Base-by-base conservation (phyloP, 1,140 invertebrate species). In the Drosophila sturtevanti region DNA sequence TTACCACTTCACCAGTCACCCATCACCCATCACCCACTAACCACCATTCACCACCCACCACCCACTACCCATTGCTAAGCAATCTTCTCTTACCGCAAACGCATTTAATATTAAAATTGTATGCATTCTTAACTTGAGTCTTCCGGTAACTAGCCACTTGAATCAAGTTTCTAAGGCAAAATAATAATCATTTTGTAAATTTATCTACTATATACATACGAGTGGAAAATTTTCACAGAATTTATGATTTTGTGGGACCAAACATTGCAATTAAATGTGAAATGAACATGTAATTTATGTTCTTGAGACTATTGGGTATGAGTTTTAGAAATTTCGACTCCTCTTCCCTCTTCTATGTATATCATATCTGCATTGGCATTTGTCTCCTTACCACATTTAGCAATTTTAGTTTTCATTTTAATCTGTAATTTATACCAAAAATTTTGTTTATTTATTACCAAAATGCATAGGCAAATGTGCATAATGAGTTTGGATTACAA, bases 31-130 rank as follows among this genome's bases (percentile, higher is more conserved):
- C 51, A 7, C 38, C 44, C 21, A 35, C 41, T 9, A 27, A 6
- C 1, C 2, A 24, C 2, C 2, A 24, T 2, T 24, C 2, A 4
- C 27, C 27, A 9, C 3, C 14, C 34, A 9, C n/a, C 4, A 10
- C 31, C 18, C 14, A 56, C 65, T 58, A 35, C 31, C 18, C 52
- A 52, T 62, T 22, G 62, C 44, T 58, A 63, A 72, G 63, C 54
- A 48, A 56, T 44, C 27, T 72, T 64, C 63, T 41, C 56, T 24
- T 35, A 31, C 48, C 4, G 38, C 51, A 55, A 64, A 6, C 78
- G 66, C 82, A 87, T 87, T 87, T 86, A 86, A 86, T 86, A 86
- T 86, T 86, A 79, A 86, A 86, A 86, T 86, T 87, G 81, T 86
- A 65, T 86, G 81, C 82, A 86, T 87, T 86, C 81, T 76, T 86